These are phyloP conservation scores for Holotrichia oblita DNA, from an alignment of 1,140 invertebrate species.

Conservation along the genomic window DNA sequence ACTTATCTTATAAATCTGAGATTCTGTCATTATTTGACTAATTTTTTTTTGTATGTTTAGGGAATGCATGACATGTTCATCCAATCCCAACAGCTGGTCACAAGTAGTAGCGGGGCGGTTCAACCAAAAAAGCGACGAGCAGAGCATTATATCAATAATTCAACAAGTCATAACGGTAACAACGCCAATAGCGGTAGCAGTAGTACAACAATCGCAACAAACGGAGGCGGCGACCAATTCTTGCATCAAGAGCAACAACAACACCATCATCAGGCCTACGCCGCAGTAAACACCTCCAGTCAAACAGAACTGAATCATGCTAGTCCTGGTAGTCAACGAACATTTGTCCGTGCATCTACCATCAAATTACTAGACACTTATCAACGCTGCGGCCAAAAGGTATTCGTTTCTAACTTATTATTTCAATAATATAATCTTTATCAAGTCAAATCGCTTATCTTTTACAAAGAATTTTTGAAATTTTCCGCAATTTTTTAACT, in stretches of 20 bases:
- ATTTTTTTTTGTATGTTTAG: slow-evolving; percentile 54
- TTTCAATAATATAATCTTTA: no score
- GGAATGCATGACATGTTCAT: slow-evolving; percentile 80
- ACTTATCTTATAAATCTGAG: not conserved
- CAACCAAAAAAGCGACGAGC: slow-evolving; percentile 68
- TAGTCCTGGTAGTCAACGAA: slow-evolving; percentile 66
- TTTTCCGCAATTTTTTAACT: no score
- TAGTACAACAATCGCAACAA: slow-evolving; percentile 44
- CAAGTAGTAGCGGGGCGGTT: slow-evolving; percentile 64
- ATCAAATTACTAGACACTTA: slow-evolving; percentile 79
- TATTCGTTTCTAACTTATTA: slow-evolving; percentile 53
- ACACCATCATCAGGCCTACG: slow-evolving; percentile 28
- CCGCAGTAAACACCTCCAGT: slow-evolving; percentile 42
- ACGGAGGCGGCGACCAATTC: slow-evolving; percentile 34
- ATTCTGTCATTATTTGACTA: not conserved
- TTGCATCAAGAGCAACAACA: slow-evolving; percentile 31
- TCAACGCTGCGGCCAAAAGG: slow-evolving; percentile 75
- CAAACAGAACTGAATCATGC: slow-evolving; percentile 54
- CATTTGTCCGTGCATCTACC: slow-evolving; percentile 74
- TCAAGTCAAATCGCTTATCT: no score
- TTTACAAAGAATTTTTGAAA: no score
- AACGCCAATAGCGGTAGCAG: slow-evolving; percentile 45
- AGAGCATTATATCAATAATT: slow-evolving; percentile 59
- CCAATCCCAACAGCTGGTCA: slow-evolving; percentile 71
- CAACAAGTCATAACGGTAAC: slow-evolving; percentile 46